Base-by-base conservation (phyloP, 2,113 vertebrate species). In the Fregata magnificens region DNA sequence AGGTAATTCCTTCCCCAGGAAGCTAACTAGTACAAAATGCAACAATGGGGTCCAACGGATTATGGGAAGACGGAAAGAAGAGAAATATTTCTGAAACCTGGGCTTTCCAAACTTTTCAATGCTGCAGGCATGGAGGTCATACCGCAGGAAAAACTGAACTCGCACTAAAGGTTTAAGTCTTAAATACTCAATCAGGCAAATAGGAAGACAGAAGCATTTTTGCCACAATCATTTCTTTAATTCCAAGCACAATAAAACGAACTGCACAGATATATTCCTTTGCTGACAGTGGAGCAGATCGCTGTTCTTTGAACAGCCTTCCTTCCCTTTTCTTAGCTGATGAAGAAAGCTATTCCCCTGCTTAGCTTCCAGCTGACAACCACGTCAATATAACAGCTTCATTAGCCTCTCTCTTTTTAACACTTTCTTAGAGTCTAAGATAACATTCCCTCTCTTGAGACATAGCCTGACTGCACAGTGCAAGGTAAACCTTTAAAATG, bases 331-430 rank as follows among this genome's bases (percentile, higher is more conserved):
- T 65, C 67, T 77, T 29, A 84, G 58, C 34, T 65, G 83, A 96
- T 10, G 44, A 91, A 92, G 66, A 85, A 95, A 79, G 52, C 36
- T 96, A 84, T 95, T 97, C 90, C 86, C 73, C 86, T 56, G 70
- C 69, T 96, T 61, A 79, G 79, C 89, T 95, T 97, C 71, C 88
- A 94, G 83, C 65, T 93, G 86, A 86, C 90, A 93, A n/a, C 44
- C 85, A 53, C 7, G 7, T 90, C 93, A 94, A 61, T 50, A 14
- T 44, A 96, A 96, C 65, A 92, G 78, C 93, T 96, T 95, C 93
- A 97, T 97, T 96, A 96, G 50, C 45, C 38, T 81, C 85, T 82
- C 88, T 89, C 85, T 92, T 82, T 82, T 91, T 94, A 95, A 76
- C 80, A 77, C 50, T 86, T 94, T 85, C 79, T 90, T 56, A 80